Evolutionary conservation across 2,888 invertebrate genomes (phyloP).

Genomic region (Julus scandinavius): DNA sequence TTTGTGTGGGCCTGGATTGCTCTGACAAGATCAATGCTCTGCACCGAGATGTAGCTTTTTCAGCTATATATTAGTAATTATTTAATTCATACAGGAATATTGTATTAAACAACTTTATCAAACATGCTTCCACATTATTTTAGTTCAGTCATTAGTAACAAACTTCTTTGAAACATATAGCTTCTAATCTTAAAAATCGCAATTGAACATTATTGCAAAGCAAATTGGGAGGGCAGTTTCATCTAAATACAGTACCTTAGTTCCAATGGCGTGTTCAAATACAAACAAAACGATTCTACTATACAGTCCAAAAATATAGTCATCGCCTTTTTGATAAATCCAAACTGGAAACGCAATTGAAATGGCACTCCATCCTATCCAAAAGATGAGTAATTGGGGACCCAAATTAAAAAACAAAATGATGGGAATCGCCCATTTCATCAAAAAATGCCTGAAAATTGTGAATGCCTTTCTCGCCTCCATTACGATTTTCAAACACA

Average conservation of each 20-base stretch:
- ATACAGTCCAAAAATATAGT: conserved; percentile 66
- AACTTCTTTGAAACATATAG: no score
- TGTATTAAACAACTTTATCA: no score
- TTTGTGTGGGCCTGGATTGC: no score
- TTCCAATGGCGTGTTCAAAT: conserved; percentile 66
- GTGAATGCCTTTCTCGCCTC: background rate
- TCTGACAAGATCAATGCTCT: no score
- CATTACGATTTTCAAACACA: background rate
- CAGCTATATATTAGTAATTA: no score
- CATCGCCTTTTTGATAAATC: conserved; percentile 66
- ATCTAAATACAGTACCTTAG: conserved; percentile 63
- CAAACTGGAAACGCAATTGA: conserved; percentile 61
- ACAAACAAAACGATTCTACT: conserved; percentile 68
- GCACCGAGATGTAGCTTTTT: no score
- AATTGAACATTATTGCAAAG: no score
- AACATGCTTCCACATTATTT: no score
- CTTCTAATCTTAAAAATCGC: no score
- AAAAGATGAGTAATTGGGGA: conserved; percentile 62
- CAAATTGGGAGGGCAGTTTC: no score
- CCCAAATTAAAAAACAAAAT: conserved; percentile 61
- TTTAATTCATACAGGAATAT: no score
- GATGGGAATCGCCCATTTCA: conserved; percentile 52
- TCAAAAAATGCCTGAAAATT: background rate
- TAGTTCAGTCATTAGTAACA: no score
- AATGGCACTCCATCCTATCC: conserved; percentile 62